Base-by-base conservation (phyloP, 2,113 vertebrate genomes). In the Enhydra lutris region DNA sequence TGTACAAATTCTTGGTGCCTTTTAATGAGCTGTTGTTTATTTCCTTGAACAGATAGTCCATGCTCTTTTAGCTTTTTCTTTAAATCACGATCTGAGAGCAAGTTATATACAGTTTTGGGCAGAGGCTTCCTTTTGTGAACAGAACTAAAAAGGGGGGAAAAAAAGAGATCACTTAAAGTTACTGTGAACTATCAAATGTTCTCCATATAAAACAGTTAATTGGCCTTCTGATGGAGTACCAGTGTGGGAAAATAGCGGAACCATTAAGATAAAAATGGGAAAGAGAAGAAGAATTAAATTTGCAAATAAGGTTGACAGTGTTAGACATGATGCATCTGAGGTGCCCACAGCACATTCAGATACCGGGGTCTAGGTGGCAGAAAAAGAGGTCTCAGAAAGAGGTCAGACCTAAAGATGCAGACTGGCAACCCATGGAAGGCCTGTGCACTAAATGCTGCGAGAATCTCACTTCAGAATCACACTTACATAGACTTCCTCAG, bases 1-100 rank as follows among this genome's bases (percentile, higher is more conserved):
- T 99, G 99, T 59, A 99, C 98, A 96, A 99, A 99, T 3, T 99
- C 99, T 80, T 99, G 99, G 96, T 99, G 99, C 12, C 99, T 99
- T 97, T 98, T 99, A 52, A 99, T 96, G 83, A 99, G 98, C 98
- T 99, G 99, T 4, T 99, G 99, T 59, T 99, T 99, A 59, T 93
- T 98, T 9, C 99, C 99, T 1, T 98, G 99, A 63, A 97, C 39
- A 0, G 99, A 99, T 29, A 99, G 98, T 2, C 99, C 99, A 1
- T 98, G 98, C 0, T 99, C 99, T 97, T 98, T 99, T 10, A 99
- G 98, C 91, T 98, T 99, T 97, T 98, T 99, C 98, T 98, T 99
- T 97, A 99, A 98, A 23, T 99, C 99, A 2, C 99, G 98, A 15
- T 99, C 98, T 3, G 99, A 99, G 59, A 99, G 99, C 69, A 99